Evolutionary conservation across 2,888 invertebrate genomes (phyloP).

Genomic region (Smittia sp.): DNA sequence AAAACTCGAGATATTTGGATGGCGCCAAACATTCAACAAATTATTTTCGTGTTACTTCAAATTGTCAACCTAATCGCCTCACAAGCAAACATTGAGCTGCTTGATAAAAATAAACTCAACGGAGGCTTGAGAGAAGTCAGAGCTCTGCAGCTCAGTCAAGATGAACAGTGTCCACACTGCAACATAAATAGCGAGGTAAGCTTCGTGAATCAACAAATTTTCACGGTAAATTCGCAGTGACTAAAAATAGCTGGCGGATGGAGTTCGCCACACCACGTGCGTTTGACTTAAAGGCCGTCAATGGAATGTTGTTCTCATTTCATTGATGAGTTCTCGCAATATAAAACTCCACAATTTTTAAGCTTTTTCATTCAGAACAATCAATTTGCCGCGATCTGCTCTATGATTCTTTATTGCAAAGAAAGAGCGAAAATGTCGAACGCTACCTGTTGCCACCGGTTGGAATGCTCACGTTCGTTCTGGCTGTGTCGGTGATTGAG

Average conservation of each 20-base stretch:
- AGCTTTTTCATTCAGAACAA: background rate
- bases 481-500: background rate
- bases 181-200: background rate
- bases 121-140: background rate
- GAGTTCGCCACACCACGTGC: background rate
- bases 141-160: background rate
- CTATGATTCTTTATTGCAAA: background rate
- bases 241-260: background rate
- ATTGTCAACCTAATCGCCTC: background rate
- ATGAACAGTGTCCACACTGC: background rate
- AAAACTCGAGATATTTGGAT: background rate
- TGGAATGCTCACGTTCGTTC: background rate
- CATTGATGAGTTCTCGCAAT: background rate
- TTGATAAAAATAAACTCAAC: background rate
- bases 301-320: background rate
- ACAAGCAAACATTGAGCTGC: background rate
- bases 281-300: background rate
- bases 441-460: conserved; percentile 1
- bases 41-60: background rate
- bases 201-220: background rate
- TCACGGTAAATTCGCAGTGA: background rate
- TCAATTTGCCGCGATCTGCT: background rate
- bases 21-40: background rate
- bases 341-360: background rate
- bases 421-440: background rate